Evolutionary conservation across 2,888 invertebrate genomes (phyloP).

Genomic region (Protonemura montana): DNA sequence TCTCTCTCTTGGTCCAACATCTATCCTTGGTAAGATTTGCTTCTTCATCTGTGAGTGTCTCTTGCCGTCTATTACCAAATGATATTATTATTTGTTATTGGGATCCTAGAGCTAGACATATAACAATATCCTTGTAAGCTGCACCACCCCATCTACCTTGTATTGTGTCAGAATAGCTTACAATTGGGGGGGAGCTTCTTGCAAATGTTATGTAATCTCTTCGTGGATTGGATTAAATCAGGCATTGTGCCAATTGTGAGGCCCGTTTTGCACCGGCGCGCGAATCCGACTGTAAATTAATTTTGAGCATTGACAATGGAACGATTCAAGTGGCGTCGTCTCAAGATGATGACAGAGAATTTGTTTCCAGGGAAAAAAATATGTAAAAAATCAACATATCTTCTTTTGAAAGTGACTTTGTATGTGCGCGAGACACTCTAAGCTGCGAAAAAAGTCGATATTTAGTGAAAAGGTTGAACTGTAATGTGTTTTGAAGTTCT

Average conservation of each 20-base stretch:
- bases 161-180: background rate
- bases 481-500: too few species aligned
- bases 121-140: background rate
- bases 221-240: background rate
- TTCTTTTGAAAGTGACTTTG: too few species aligned
- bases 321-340: background rate
- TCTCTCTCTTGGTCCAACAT: background rate
- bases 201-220: background rate
- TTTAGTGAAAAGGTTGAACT: too few species aligned
- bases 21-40: background rate
- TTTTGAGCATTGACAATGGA: background rate
- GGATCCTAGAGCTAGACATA: background rate
- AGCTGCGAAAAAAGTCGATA: too few species aligned
- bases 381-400: too few species aligned
- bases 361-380: too few species aligned
- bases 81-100: background rate
- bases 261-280: background rate
- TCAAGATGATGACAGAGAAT: background rate
- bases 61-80: background rate
- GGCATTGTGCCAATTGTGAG: background rate
- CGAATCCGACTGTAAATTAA: background rate
- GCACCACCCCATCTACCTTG: background rate
- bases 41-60: background rate
- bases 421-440: too few species aligned
- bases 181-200: background rate